Conservation (phyloP, 2,113 vertebrate genomes). For the Tylochromis polylepis region DNA sequence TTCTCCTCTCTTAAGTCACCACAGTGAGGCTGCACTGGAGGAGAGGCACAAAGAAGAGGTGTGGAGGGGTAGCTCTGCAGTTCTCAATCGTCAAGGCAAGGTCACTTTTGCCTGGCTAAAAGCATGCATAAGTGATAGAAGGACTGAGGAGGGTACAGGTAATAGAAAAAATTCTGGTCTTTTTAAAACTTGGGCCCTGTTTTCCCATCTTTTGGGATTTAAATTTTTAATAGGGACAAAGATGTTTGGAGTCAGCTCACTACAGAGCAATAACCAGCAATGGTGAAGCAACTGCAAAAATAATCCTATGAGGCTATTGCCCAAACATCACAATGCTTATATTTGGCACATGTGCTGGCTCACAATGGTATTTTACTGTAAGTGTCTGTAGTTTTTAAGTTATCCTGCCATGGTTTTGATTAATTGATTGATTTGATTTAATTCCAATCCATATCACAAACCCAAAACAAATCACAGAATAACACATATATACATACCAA, state of each 20-base stretch:
- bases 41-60: background rate
- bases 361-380: background rate
- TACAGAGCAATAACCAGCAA: background rate
- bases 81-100: conserved; percentile 57
- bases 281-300: background rate
- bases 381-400: background rate
- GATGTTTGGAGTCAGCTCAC: background rate
- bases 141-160: conserved; percentile 22
- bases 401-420: background rate
- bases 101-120: conserved; percentile 48
- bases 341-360: background rate
- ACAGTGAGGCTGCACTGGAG: conserved; percentile 9
- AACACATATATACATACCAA: too few species aligned
- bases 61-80: conserved; percentile 21
- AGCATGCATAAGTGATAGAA: conserved; percentile 3
- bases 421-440: background rate
- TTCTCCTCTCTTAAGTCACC: conserved; percentile 34
- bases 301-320: background rate
- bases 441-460: background rate
- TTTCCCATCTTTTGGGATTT: background rate
- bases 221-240: background rate
- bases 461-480: too few species aligned
- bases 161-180: background rate
- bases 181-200: background rate
- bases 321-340: background rate